phyloP scores from a whole-genome alignment of 1,140 invertebrate genomes.

The Pogonomyrmex californicus region DNA sequence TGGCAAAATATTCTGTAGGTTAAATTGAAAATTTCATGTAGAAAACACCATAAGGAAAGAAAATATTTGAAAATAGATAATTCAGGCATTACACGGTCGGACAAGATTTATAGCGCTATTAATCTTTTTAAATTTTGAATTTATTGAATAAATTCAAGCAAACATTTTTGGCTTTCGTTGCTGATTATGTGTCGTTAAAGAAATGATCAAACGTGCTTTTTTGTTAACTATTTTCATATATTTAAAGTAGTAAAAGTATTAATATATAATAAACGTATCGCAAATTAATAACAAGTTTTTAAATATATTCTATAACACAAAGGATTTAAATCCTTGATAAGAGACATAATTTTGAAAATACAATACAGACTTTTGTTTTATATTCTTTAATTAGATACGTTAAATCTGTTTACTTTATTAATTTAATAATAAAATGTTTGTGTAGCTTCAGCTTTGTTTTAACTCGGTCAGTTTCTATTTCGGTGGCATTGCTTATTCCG shows the following conservation, averaged over 20 bases:
- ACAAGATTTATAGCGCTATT: no score
- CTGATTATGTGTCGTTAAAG: no score
- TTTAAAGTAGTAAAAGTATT: background rate
- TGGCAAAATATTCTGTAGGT: background rate
- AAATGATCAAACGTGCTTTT: background rate
- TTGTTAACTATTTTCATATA: background rate
- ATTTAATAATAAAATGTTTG: background rate
- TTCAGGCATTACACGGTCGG: no score
- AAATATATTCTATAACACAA: background rate
- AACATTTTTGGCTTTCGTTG: no score
- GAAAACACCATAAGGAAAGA: background rate
- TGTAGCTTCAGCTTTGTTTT: background rate
- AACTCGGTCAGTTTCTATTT: background rate
- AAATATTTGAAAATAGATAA: background rate
- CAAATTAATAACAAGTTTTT: background rate
- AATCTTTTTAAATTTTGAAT: no score
- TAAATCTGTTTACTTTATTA: background rate
- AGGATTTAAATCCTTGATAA: background rate
- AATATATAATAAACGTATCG: background rate
- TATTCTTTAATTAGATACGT: background rate
- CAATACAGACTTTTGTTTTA: background rate
- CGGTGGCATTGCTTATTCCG: background rate
- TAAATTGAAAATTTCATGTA: slow-evolving; percentile 18
- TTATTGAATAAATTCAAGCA: no score
- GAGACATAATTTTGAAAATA: background rate